Conservation (phyloP, 2,888 invertebrate genomes). For the Cenopis cana region DNA sequence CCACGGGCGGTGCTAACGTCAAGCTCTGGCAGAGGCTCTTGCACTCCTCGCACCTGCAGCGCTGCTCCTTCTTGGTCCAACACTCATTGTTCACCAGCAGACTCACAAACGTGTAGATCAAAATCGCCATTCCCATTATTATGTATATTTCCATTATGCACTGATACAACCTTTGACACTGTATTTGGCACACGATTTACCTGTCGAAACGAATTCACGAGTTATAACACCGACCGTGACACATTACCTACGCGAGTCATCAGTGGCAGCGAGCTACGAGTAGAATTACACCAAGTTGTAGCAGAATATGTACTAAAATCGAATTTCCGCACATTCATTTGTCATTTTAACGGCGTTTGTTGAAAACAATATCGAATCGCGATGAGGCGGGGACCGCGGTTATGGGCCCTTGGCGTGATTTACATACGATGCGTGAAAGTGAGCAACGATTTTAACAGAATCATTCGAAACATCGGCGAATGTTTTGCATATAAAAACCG, state of each 20-base stretch:
- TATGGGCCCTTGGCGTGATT: constrained; percentile 55
- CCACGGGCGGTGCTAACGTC: constrained; percentile 54
- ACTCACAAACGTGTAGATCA: constrained; percentile 70
- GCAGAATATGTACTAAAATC: constrained; percentile 50
- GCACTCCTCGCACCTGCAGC: constrained; percentile 77
- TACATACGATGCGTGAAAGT: constrained; percentile 59
- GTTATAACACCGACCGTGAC: not conserved
- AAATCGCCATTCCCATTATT: constrained; percentile 73
- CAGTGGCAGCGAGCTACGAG: constrained; percentile 15
- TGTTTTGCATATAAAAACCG: constrained; percentile 64
- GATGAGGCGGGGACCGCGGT: constrained; percentile 22
- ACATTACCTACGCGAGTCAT: constrained; percentile 10
- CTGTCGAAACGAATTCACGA: not conserved
- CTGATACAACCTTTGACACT: constrained; percentile 52
- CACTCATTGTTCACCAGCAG: constrained; percentile 69
- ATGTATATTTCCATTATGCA: constrained; percentile 75
- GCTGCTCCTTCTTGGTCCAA: constrained; percentile 65
- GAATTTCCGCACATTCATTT: constrained; percentile 57
- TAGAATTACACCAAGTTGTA: constrained; percentile 21
- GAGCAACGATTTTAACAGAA: constrained; percentile 56
- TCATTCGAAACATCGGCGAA: constrained; percentile 61
- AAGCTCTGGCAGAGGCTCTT: constrained; percentile 59
- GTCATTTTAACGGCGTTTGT: constrained; percentile 64
- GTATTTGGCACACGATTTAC: constrained; percentile 51
- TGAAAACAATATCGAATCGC: constrained; percentile 47